These are phyloP conservation scores for Sinopyrophorus schimmeli DNA, from an alignment of 2,888 invertebrate species.

Conservation along the genomic window DNA sequence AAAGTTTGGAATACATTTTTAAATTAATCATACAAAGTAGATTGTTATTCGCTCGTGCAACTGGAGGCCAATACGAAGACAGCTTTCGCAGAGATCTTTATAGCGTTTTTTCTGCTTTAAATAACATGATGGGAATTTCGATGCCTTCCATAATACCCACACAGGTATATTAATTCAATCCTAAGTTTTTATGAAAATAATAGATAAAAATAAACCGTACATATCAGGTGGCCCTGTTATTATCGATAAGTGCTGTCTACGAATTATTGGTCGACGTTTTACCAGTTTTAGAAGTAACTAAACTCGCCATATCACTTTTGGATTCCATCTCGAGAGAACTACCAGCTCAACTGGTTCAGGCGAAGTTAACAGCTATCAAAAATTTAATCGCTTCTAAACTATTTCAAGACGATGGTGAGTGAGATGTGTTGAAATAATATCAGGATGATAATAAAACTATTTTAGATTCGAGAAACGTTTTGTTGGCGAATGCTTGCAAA, in stretches of 20 bases:
- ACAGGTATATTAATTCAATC: slow-evolving; percentile 58
- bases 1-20: slow-evolving; percentile 89
- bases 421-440: background rate
- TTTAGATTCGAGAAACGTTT: slow-evolving; percentile 79
- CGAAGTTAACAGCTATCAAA: slow-evolving; percentile 80
- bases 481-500: slow-evolving; percentile 81
- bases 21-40: slow-evolving; percentile 90
- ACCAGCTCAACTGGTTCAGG: slow-evolving; percentile 73
- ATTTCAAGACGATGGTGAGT: slow-evolving; percentile 69
- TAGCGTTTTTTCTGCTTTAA: slow-evolving; percentile 77
- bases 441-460: background rate
- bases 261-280: slow-evolving; percentile 77
- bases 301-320: slow-evolving; percentile 77
- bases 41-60: slow-evolving; percentile 80
- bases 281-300: slow-evolving; percentile 76
- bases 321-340: slow-evolving; percentile 73
- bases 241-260: slow-evolving; percentile 81
- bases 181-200: background rate
- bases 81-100: slow-evolving; percentile 82
- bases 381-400: slow-evolving; percentile 75
- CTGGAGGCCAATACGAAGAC: slow-evolving; percentile 87
- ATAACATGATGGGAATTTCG: slow-evolving; percentile 73
- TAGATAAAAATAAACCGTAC: too few relatives aligned
- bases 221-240: slow-evolving; percentile 80
- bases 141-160: slow-evolving; percentile 77